Evolutionary conservation across 2,888 invertebrate genomes (phyloP).

Genomic region (Metopia argyrocephala): DNA sequence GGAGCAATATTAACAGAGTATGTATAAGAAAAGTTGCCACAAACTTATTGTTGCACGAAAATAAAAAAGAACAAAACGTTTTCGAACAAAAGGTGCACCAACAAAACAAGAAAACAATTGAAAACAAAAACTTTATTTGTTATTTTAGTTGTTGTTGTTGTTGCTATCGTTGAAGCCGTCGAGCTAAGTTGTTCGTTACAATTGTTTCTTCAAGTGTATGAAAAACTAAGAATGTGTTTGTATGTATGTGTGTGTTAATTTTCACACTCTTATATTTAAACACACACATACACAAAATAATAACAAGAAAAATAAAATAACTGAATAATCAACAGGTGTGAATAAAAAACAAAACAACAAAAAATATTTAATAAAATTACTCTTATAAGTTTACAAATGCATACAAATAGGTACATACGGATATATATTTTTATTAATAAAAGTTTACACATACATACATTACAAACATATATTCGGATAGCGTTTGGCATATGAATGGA

Average conservation of each 20-base stretch:
- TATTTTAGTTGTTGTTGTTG: background rate
- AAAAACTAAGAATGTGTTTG: constrained; percentile 30
- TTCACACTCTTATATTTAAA: constrained; percentile 21
- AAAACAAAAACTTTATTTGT: constrained; percentile 28
- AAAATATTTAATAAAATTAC: background rate
- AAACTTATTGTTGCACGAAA: background rate
- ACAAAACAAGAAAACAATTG: background rate
- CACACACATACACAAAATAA: background rate
- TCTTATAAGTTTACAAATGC: background rate
- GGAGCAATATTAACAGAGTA: background rate
- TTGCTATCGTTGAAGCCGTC: constrained; percentile 40
- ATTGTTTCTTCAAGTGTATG: constrained; percentile 7
- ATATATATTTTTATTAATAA: background rate
- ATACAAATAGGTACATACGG: background rate
- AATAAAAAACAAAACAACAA: background rate
- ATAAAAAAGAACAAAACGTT: constrained; percentile 23
- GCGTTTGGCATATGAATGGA: no score
- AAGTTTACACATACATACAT: no score
- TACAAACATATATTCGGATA: no score
- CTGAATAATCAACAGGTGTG: background rate
- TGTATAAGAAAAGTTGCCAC: background rate
- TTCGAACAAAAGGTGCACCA: constrained; percentile 1
- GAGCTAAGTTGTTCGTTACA: constrained; percentile 41
- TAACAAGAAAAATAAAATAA: background rate
- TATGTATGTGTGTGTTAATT: constrained; percentile 13